Conservation (phyloP, 1,140 invertebrate species). For the Harlomillsia oculata region DNA sequence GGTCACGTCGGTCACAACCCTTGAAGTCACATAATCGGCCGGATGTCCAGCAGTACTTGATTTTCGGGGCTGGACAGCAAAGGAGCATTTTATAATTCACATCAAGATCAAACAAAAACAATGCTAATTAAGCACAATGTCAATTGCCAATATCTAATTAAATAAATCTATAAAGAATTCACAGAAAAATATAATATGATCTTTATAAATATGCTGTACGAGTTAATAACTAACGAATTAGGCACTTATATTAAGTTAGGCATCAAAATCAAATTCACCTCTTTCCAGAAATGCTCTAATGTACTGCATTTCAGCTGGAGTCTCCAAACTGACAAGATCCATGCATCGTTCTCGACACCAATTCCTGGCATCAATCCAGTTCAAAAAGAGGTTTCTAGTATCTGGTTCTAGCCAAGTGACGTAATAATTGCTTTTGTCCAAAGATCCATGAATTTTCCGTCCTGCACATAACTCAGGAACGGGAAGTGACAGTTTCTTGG, state of each 20-base stretch:
- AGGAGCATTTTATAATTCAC: too few relatives aligned
- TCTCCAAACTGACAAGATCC: conserved; percentile 72
- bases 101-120: too few relatives aligned
- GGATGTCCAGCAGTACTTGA: conserved; percentile 78
- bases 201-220: too few relatives aligned
- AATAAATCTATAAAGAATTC: conserved; percentile 1
- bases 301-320: conserved; percentile 68
- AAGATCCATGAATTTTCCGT: conserved; percentile 46
- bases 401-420: conserved; percentile 71
- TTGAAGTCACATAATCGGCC: conserved; percentile 74
- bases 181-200: background rate
- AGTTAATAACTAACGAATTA: too few relatives aligned
- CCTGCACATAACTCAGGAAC: conserved; percentile 25
- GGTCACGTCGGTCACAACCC: conserved; percentile 63
- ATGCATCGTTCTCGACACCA: conserved; percentile 74
- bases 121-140: background rate
- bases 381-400: conserved; percentile 58
- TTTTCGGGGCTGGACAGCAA: conserved; percentile 48
- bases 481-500: conserved; percentile 10
- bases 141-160: background rate
- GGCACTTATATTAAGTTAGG: too few relatives aligned
- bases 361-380: conserved; percentile 70
- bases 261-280: conserved; percentile 42
- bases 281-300: conserved; percentile 63
- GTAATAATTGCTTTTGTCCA: conserved; percentile 61